These are phyloP conservation scores for Tipula unca DNA, from an alignment of 2,888 invertebrate species.

Conservation along the genomic window DNA sequence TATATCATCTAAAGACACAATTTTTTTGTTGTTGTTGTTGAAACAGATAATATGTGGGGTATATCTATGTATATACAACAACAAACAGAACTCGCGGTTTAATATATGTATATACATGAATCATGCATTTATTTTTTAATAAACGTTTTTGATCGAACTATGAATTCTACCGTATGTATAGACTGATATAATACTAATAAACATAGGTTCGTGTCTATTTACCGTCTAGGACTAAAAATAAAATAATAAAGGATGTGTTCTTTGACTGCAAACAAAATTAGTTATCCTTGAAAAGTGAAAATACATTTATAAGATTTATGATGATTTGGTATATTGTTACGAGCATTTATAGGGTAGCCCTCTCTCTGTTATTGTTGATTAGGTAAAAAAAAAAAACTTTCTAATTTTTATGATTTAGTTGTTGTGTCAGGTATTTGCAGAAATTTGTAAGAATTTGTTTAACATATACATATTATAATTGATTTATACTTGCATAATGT, in stretches of 20 bases:
- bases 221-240: neutral
- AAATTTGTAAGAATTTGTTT: neutral
- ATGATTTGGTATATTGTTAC: neutral
- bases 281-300: neutral
- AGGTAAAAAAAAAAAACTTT: neutral
- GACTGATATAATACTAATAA: neutral
- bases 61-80: neutral
- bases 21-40: neutral
- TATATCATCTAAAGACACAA: neutral
- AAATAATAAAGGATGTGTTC: neutral
- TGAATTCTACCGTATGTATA: neutral
- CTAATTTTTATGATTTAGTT: constrained; percentile 8
- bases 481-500: neutral
- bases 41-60: neutral
- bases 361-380: neutral
- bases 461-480: neutral
- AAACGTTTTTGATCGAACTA: neutral
- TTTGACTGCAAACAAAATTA: neutral
- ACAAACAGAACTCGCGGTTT: neutral
- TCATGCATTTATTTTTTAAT: neutral
- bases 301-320: neutral
- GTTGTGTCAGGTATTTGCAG: neutral
- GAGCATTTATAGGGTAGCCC: neutral
- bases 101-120: neutral
- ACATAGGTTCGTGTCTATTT: neutral